These are phyloP conservation scores for Tortrix viridana DNA, from an alignment of 2,888 invertebrate species.

Conservation along the genomic window DNA sequence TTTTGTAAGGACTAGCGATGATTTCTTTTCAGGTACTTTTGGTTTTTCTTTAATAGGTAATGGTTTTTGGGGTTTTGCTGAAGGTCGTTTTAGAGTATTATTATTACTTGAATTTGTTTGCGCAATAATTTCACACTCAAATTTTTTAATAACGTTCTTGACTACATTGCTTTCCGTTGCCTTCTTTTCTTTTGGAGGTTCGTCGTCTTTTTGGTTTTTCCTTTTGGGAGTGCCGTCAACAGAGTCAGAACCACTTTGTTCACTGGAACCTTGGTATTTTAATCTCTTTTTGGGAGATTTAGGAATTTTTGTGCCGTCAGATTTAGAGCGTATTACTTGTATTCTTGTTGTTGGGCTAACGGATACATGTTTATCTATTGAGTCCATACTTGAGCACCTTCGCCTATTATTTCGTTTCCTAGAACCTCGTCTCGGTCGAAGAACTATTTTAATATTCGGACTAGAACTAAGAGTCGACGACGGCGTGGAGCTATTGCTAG, in stretches of 20 bases:
- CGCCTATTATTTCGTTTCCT: conserved; percentile 78
- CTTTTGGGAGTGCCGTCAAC: conserved; percentile 69
- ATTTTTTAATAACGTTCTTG: conserved; percentile 77
- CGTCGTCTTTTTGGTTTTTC: conserved; percentile 43
- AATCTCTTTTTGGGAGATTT: conserved; percentile 72
- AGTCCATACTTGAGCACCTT: conserved; percentile 79
- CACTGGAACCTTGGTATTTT: conserved; percentile 67
- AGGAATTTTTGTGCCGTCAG: conserved; percentile 74
- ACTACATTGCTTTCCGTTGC: conserved; percentile 62
- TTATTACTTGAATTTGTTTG: conserved; percentile 55
- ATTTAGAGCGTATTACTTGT: conserved; percentile 74
- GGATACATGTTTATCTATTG: conserved; percentile 69
- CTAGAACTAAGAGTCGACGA: conserved; percentile 76
- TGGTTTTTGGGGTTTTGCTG: conserved; percentile 62
- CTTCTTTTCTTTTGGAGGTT: conserved; percentile 48
- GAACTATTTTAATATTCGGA: conserved; percentile 79
- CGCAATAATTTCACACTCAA: conserved; percentile 77
- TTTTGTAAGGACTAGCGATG: conserved; percentile 79
- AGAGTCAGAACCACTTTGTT: conserved; percentile 70
- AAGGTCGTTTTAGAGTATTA: conserved; percentile 69
- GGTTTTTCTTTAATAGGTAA: conserved; percentile 78
- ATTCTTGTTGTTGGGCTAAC: conserved; percentile 64
- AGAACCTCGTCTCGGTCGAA: conserved; percentile 72
- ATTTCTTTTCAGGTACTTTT: conserved; percentile 85
- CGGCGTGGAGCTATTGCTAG: conserved; percentile 75